Evolutionary conservation across 1,140 invertebrate genomes (phyloP).

Genomic region (Cylas formicarius): DNA sequence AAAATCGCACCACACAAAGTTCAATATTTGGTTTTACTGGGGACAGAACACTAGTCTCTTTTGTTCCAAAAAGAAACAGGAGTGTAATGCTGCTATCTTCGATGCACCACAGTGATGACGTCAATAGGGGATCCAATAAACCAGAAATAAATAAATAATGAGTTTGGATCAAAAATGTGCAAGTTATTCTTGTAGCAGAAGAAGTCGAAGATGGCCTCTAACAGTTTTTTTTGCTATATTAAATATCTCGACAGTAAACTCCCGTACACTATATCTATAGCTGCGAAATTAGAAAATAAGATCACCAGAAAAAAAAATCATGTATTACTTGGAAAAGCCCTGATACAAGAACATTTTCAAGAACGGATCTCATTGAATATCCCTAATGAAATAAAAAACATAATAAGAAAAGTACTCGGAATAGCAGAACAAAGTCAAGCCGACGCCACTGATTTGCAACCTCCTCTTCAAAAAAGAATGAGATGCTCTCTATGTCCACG

Average conservation of each 20-base stretch:
- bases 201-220: constrained; percentile 3
- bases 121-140: constrained; percentile 2
- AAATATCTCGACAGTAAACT: constrained; percentile 9
- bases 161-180: constrained; percentile 6
- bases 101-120: constrained; percentile 4
- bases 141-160: constrained; percentile 9
- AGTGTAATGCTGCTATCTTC: constrained; percentile 7
- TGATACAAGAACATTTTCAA: constrained; percentile 6
- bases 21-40: constrained; percentile 14
- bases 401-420: constrained; percentile 1
- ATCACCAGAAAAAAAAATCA: neutral
- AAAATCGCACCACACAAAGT: constrained; percentile 1
- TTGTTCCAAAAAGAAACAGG: constrained; percentile 11
- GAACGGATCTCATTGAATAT: neutral
- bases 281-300: neutral
- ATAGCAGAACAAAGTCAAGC: neutral
- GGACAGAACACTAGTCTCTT: constrained; percentile 10
- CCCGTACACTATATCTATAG: too few relatives aligned
- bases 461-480: constrained; percentile 6
- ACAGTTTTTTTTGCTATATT: constrained; percentile 6
- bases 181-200: constrained; percentile 1
- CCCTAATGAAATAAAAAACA: constrained; percentile 3
- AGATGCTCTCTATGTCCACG: constrained; percentile 7
- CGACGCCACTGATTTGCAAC: constrained; percentile 2
- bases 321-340: constrained; percentile 4